Evolutionary conservation across 2,113 vertebrate genomes (phyloP), one percentile per base, ranked within the genome.

Genomic region (Hippocampus abdominalis): DNA sequence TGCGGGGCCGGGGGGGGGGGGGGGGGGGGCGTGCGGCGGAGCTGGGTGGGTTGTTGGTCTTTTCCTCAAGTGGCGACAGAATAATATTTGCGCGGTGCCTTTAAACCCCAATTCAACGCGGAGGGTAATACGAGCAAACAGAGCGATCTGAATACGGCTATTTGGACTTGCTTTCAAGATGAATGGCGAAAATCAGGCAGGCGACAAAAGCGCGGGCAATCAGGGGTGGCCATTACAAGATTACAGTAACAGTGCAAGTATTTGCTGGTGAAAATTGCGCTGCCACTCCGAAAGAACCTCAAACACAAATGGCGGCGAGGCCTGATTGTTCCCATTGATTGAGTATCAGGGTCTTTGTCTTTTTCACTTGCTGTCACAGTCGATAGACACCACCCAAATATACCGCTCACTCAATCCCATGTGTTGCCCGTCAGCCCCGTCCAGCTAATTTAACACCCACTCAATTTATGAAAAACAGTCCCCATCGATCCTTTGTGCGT

Each of bases 401-500:
- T 84, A 84, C 76, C 86, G 84, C 79, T 72, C 90, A 87, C 88
- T 89, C 89, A 90, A 89, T 88, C 89, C 86, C 72, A 78, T 80
- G 84, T 89, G 89, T 88, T 90, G 78, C 89, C 88, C 89, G 89
- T 80, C 76, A 88, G 70, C 83, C 57, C 85, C 83, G 85, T 91
- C 86, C 84, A 82, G 87, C 88, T 90, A 90, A 92, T 90, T 90
- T 90, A 91, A 90, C 92, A 90, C 85, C 83, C 89, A 84, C 89
- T 91, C 85, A 80, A 89, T 91, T 90, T 89, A 91, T 90, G 90
- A 90, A 91, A 91, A 90, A 89, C 84, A 91, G 85, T 84, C 81
- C 82, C 84, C 86, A 91, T 91, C 77, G 90, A 92, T 92, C 89
- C 86, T 75, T 79, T 83, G 81, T 81, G 32, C 83, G 23, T 46